Conservation (phyloP, 2,113 vertebrate species). For the Synchiropus splendidus region DNA sequence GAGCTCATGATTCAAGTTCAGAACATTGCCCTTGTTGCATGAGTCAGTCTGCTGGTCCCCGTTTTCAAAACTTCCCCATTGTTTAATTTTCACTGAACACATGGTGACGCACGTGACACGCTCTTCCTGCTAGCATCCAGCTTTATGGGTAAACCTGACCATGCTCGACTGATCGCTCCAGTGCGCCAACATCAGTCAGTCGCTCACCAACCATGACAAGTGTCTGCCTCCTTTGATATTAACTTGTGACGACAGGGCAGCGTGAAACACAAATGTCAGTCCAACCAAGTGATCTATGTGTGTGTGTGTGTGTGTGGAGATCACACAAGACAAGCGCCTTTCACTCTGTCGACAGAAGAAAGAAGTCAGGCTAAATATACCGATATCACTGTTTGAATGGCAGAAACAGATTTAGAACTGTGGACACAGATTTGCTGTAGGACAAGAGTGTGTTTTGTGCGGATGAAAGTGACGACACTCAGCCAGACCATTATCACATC, state of each 20-base stretch:
- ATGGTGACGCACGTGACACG: no score
- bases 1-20: no score
- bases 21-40: no score
- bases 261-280: constrained; percentile 3
- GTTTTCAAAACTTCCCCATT: no score
- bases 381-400: constrained; percentile 10
- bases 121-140: no score
- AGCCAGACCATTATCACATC: constrained; percentile 55
- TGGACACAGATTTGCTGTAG: neutral
- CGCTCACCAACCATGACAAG: constrained; percentile 25
- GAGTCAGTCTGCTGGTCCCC: no score
- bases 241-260: constrained; percentile 10
- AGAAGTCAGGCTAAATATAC: constrained; percentile 9
- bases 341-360: neutral
- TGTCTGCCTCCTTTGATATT: constrained; percentile 29
- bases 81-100: no score
- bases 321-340: constrained; percentile 1
- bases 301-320: constrained; percentile 1
- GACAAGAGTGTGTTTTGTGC: constrained; percentile 26
- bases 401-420: constrained; percentile 1
- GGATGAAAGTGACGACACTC: constrained; percentile 34
- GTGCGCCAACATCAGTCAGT: constrained; percentile 35
- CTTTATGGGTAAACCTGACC: constrained; percentile 41
- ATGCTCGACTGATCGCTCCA: constrained; percentile 50
- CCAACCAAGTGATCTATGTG: no score